Base-by-base conservation (phyloP, 2,113 vertebrate genomes). In the Python bivittatus region DNA sequence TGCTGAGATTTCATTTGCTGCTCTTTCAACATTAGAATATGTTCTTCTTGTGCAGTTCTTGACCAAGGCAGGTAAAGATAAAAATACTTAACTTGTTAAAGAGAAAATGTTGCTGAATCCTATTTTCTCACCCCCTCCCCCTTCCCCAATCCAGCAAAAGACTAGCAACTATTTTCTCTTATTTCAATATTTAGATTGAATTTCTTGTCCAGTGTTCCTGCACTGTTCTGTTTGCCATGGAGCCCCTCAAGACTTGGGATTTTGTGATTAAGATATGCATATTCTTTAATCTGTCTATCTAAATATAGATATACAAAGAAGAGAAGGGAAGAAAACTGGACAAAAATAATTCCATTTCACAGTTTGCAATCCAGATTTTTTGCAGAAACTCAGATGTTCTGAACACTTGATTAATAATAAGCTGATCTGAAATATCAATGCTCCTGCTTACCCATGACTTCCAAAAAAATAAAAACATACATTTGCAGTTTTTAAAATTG, bases 71-170 rank as follows among this genome's bases (percentile, higher is more conserved):
- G 68, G 88, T 89, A 93, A 86, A 92, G 90, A 79, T 48, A 90
- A 58, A 79, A 86, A 89, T 53, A 23, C 90, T 92, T 88, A 89
- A 48, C 84, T 90, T 95, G 64, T 88, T 93, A 96, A 96, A 94
- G 42, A 58, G 9, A 86, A 54, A 92, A 1, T 23, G 48, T 88
- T 90, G 64, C 22, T 11, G 86, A 88, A 33, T 91, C 92, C 86
- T 27, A 1, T 60, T 53, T 27, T 29, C 2, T 23, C 48, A 17
- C 4, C 29, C 29, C 9, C 54, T 11, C 6, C 22, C 33, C 53
- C 53, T 25, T 11, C 79, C 5, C 13, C 15, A 10, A 57, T 57
- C 56, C 29, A 38, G 29, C 10, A 25, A 29, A 11, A 68, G n/a
- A 13, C n/a, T 42, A 3, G 44, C 48, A 87, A 25, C 27, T 56